Evolutionary conservation across 64 coral and sea anemone species (phyloP), one percentile per base, ranked within the genome.

Genomic region (Dendrophyllia cribrosa): DNA sequence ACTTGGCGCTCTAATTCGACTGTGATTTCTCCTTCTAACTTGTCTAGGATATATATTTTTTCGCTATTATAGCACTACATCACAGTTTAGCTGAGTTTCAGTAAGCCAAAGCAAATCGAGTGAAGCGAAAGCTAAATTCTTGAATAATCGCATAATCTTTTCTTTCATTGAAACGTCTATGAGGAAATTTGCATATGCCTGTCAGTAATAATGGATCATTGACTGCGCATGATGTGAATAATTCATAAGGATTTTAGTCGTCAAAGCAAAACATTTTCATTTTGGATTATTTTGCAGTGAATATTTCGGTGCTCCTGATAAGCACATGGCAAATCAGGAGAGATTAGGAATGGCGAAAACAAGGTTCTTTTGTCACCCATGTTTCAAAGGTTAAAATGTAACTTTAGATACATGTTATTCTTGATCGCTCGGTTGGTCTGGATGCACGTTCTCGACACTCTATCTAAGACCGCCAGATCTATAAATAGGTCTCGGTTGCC

Each of bases 171-270:
- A 3, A 34, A 83, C 45, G 72, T 46, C 46, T 75, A 5, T 20
- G 72, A 20, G 60, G 60, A 66, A 83, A 83, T 83, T 83, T 83
- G 80, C 80, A 83, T 83, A 22, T 20, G 60, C 60, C 44, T 83
- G 80, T 83, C 80, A 83, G 80, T 49, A 60, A 67, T 49, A 60
- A 67, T 6, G 22, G 22, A 17, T 66, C 5, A 50, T 2, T 48
- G 46, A 22, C 43, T 4, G 16, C 19, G 19, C 43, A 6, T 66
- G 80, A 22, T 67, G 10, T 83, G 80, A 83, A 83, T 83, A 47
- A 64, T 66, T 83, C 20, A 77, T 55, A 49, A 75, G 43, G 7
- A 45, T 73, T 44, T 73, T 14, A 19, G 23, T 2, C 24, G 56
- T 47, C 44, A 11, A 51, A 83, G 64, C 61, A 83, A 48, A 83